Evolutionary conservation across 1,140 invertebrate species (phyloP).

Genomic region (Vollenhovia emeryi): DNA sequence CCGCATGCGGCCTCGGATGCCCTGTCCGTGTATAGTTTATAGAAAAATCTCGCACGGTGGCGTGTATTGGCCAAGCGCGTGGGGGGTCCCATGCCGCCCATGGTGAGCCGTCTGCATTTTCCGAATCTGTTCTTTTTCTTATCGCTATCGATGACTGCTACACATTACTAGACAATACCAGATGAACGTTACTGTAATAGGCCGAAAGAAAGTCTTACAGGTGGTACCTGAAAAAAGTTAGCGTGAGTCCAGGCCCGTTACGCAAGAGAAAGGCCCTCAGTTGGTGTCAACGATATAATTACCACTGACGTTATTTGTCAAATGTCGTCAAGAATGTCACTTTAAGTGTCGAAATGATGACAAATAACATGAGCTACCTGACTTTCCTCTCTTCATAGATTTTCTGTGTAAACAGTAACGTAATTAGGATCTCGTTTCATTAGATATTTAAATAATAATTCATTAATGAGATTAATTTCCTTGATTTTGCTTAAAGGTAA

Average conservation of each 20-base stretch:
- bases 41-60: conserved; percentile 73
- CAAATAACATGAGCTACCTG: no score
- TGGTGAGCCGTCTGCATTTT: conserved; percentile 42
- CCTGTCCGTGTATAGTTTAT: conserved; percentile 68
- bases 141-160: not conserved
- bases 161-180: not conserved
- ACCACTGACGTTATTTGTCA: no score
- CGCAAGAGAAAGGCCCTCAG: no score
- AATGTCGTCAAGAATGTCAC: no score
- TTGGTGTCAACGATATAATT: not conserved
- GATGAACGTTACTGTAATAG: not conserved
- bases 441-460: not conserved
- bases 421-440: not conserved
- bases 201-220: conserved; percentile 22
- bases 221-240: not conserved
- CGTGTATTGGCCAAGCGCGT: conserved; percentile 57
- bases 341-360: no score
- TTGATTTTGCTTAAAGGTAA: not conserved
- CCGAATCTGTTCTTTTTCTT: conserved; percentile 58
- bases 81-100: conserved; percentile 76
- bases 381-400: not conserved
- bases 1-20: conserved; percentile 60
- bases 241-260: not conserved
- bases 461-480: not conserved
- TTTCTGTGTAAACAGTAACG: not conserved